Percentiles rank a stretch among this genome's conserved stretches.
Evolutionary conservation across 2,113 vertebrate species (phyloP).

Genomic region (Notechis scutatus): DNA sequence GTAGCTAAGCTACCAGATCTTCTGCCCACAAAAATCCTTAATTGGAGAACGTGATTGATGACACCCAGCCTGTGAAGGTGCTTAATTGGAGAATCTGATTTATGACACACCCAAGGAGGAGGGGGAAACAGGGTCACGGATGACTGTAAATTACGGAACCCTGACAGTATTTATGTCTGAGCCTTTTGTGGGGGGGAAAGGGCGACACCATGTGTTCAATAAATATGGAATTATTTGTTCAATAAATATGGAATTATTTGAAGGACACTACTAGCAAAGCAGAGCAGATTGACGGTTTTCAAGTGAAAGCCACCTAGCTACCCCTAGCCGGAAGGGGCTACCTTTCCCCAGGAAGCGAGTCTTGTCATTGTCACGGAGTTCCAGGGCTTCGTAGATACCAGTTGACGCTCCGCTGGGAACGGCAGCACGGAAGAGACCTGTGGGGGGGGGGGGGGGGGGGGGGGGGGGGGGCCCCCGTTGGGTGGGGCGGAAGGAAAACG

Average conservation of each 20-base stretch:
- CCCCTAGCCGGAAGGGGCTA: slow-evolving; percentile 33
- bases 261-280: fast-evolving
- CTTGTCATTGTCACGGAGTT: slow-evolving; percentile 97
- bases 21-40: too few species aligned
- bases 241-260: background rate
- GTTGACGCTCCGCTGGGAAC: slow-evolving; percentile 97
- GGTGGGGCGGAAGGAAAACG: too few species aligned
- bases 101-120: too few species aligned
- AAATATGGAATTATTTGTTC: background rate
- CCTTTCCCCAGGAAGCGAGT: slow-evolving; percentile 96
- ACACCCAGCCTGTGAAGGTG: too few species aligned
- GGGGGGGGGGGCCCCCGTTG: too few species aligned
- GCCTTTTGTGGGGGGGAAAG: too few species aligned
- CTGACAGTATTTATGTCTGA: too few species aligned
- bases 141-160: too few species aligned
- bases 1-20: too few species aligned
- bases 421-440: slow-evolving; percentile 94
- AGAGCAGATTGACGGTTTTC: fast-evolving
- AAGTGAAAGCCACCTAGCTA: background rate
- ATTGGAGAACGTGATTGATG: too few species aligned
- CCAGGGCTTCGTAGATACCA: slow-evolving; percentile 95
- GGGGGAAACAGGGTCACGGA: too few species aligned
- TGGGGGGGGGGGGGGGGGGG: fast-evolving
- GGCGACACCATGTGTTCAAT: background rate
- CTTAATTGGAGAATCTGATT: too few species aligned